Conservation (phyloP, 2,113 vertebrate species). For the Pteruthius melanotis region DNA sequence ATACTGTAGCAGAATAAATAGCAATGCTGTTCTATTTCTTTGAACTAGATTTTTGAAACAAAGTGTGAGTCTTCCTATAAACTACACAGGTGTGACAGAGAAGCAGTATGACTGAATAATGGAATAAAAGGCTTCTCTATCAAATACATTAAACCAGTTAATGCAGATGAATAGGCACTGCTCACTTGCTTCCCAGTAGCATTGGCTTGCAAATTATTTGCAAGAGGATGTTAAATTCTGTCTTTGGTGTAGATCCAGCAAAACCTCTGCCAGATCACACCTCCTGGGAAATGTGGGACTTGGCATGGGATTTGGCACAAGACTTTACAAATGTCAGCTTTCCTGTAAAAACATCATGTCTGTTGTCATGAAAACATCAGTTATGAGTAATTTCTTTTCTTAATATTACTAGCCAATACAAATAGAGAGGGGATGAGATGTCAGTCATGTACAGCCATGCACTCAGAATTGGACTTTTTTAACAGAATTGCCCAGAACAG, state of each 20-base stretch:
- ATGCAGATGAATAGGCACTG: background rate
- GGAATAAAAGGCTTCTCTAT: background rate
- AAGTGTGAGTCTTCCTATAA: background rate
- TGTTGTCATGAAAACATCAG: slow-evolving; percentile 32
- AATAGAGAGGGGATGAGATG: slow-evolving; percentile 1
- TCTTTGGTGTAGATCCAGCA: background rate
- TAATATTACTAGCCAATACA: slow-evolving; percentile 22
- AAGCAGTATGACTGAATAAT: background rate
- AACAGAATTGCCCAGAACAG: background rate
- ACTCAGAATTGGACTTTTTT: background rate
- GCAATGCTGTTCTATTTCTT: background rate
- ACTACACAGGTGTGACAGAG: background rate
- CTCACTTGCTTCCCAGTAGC: background rate
- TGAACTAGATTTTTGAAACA: background rate
- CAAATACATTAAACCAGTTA: background rate
- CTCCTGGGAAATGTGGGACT: slow-evolving; percentile 7
- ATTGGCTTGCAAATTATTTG: background rate
- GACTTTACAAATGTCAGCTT: background rate
- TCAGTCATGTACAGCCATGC: background rate
- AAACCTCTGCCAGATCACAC: background rate
- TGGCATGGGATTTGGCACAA: slow-evolving; percentile 19
- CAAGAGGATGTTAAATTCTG: background rate
- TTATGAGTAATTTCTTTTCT: slow-evolving; percentile 46
- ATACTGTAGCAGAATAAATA: background rate
- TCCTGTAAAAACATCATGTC: slow-evolving; percentile 6